Percentiles rank a stretch among this genome's conserved stretches.
These are phyloP conservation scores for Engraulis encrasicolus DNA, from an alignment of 2,113 vertebrate species.

Conservation along the genomic window DNA sequence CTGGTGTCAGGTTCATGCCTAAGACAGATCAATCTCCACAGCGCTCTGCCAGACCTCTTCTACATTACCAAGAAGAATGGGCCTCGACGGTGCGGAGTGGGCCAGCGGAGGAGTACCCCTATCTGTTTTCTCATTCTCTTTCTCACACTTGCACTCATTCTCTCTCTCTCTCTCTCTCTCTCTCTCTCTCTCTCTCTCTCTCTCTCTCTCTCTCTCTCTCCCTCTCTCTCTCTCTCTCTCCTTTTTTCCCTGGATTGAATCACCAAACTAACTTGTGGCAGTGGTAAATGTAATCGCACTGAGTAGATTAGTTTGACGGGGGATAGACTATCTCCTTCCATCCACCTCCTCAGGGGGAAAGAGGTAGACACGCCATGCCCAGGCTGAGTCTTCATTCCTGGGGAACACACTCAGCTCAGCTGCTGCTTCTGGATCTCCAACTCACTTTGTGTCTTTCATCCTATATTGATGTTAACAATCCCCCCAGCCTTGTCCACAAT, in stretches of 20 bases:
- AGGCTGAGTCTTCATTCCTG: background rate
- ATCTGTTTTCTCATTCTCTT: background rate
- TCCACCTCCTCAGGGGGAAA: background rate
- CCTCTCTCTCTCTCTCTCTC: background rate
- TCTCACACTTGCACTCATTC: background rate
- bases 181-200: background rate
- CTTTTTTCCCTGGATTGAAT: background rate
- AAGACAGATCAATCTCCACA: slow-evolving; percentile 63
- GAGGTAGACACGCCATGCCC: no score
- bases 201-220: no score
- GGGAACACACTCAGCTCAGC: background rate
- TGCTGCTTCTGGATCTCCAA: background rate
- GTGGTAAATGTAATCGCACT: slow-evolving; percentile 15
- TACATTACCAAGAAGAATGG: background rate
- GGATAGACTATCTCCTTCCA: no score
- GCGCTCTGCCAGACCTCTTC: background rate
- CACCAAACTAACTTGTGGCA: background rate
- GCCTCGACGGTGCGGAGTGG: background rate
- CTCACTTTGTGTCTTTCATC: background rate
- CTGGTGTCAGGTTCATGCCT: slow-evolving; percentile 51
- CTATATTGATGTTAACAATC: background rate
- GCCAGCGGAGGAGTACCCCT: background rate
- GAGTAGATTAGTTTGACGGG: background rate
- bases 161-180: background rate
- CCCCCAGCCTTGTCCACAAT: background rate